Conservation (phyloP, 2,888 invertebrate species). For the Melitaea athalia region DNA sequence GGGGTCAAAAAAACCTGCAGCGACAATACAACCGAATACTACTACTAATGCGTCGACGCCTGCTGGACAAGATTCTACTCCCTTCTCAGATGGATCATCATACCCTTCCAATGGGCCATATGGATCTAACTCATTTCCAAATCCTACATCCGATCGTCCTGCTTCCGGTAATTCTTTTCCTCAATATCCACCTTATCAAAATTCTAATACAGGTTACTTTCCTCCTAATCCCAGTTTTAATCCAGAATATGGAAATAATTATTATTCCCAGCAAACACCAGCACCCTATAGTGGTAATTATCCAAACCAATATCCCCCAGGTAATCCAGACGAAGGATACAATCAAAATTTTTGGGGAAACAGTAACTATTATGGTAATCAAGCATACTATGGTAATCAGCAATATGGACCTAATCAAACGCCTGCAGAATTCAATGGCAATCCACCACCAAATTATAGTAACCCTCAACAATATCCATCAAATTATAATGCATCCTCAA, state of each 20-base stretch:
- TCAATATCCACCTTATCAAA: conserved; percentile 70
- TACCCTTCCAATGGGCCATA: conserved; percentile 68
- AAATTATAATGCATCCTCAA: conserved; percentile 58
- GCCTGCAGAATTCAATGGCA: conserved; percentile 60
- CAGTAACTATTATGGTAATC: conserved; percentile 67
- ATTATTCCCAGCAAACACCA: conserved; percentile 69
- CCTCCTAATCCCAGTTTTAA: conserved; percentile 77
- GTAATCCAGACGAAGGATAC: conserved; percentile 62
- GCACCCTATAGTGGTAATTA: conserved; percentile 67
- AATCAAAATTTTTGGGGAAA: conserved; percentile 75
- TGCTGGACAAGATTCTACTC: conserved; percentile 52
- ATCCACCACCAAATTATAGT: conserved; percentile 57
- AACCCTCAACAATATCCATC: conserved; percentile 63
- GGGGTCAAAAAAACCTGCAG: conserved; percentile 78
- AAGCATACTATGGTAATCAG: conserved; percentile 70
- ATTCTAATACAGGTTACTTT: conserved; percentile 64
- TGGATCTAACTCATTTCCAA: conserved; percentile 52
- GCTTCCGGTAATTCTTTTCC: conserved; percentile 58
- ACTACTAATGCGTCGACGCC: conserved; percentile 52
- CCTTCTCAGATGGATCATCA: conserved; percentile 55
- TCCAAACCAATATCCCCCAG: conserved; percentile 71
- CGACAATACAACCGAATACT: conserved; percentile 76
- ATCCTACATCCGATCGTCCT: conserved; percentile 45
- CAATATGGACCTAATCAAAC: conserved; percentile 64
- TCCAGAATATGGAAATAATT: conserved; percentile 69